Base-by-base conservation (phyloP, 2,888 invertebrate genomes). In the Tortricodes alternella region DNA sequence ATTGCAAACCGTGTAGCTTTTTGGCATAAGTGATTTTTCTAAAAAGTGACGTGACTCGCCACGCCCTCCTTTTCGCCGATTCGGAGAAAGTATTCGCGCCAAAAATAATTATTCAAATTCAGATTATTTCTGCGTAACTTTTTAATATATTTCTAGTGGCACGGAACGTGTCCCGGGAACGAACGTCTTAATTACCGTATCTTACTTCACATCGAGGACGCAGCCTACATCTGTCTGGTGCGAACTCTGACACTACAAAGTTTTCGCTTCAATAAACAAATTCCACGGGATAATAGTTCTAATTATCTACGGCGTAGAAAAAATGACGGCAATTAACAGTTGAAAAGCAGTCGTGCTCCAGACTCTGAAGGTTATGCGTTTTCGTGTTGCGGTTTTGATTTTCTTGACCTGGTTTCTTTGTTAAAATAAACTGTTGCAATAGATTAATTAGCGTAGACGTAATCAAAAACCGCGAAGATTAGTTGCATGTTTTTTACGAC, bases 331-430 rank as follows among this genome's bases (percentile, higher is more conserved):
- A 29, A 29, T 29, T 8, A n/a, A 29, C 5, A 29, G 1, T 29
- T 29, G 3, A n/a, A 29, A n/a, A 11, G n/a, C 11, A 23, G 24
- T 37, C 41, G 48, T 43, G 53, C 18, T 15, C 15, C 32, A 21
- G n/a, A 37, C 57, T 52, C 58, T 64, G 80, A 81, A 82, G 83
- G 85, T 82, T 79, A 71, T 65, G 62, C 65, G 67, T 74, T 78
- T 77, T 80, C 79, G 69, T 70, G 71, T 73, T 76, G 79, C 75
- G 81, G 78, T 82, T 83, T 82, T 75, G 69, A 80, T 85, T 87
- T 83, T 86, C 86, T 79, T 86, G 88, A 86, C 87, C 88, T 74
- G 76, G 77, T 85, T 89, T 77, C 76, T 71, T 71, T 70, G 76
- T 79, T 77, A 72, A 84, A 85, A 81, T 79, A 78, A 80, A 77